Conservation (phyloP, 2,113 vertebrate species). For the Mus spicilegus region DNA sequence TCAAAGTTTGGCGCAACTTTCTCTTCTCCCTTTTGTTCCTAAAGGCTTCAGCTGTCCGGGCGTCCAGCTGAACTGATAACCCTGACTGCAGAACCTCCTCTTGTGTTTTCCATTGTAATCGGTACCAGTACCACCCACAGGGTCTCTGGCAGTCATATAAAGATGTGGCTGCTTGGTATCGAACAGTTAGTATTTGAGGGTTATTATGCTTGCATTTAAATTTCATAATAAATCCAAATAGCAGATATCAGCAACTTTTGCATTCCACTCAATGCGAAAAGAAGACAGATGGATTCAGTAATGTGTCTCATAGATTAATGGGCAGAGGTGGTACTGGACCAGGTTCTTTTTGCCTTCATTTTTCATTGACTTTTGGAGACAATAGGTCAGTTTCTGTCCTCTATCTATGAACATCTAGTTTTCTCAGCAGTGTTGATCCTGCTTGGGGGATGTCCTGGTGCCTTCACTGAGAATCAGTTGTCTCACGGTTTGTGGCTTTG, state of each 20-base stretch:
- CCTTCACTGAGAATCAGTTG: neutral
- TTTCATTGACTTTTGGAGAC: neutral
- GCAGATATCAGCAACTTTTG: neutral
- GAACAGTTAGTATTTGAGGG: neutral
- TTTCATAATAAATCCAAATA: neutral
- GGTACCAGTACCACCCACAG: neutral
- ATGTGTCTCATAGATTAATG: neutral
- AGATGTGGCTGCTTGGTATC: neutral
- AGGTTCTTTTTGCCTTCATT: neutral
- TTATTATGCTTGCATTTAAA: neutral
- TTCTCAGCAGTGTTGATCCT: neutral
- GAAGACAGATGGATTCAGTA: neutral
- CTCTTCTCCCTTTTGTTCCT: neutral
- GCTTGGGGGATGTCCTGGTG: neutral
- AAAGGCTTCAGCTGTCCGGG: too few relatives aligned
- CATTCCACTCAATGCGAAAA: neutral
- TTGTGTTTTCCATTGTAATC: neutral
- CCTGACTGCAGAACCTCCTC: neutral
- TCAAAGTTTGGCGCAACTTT: neutral
- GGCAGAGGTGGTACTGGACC: neutral
- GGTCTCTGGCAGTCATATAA: neutral
- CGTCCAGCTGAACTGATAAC: neutral
- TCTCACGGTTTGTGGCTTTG: neutral
- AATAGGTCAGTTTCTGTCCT: neutral
- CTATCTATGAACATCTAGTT: neutral